Conservation (phyloP, 2,888 invertebrate genomes). For the Dilophus febrilis region DNA sequence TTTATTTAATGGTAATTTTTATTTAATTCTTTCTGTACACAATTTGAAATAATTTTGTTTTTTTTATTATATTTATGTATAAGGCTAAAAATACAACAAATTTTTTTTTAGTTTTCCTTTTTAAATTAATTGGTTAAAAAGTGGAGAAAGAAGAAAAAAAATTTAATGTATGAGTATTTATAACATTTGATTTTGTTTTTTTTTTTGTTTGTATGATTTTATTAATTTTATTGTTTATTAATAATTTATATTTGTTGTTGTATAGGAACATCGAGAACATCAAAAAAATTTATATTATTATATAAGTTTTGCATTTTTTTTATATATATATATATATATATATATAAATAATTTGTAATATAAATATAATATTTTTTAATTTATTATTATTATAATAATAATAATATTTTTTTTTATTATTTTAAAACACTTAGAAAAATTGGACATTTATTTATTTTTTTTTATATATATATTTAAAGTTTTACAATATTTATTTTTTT, state of each 20-base stretch:
- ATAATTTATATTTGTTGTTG: not conserved
- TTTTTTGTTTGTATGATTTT: not conserved
- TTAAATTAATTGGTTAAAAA: not conserved
- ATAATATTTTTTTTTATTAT: not conserved
- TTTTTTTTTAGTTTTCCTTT: not conserved
- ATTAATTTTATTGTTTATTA: not conserved
- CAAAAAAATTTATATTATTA: constrained; percentile 1
- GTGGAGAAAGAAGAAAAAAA: too few relatives aligned
- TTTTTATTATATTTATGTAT: too few relatives aligned
- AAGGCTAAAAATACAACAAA: too few relatives aligned
- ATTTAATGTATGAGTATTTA: too few relatives aligned
- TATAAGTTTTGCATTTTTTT: not conserved
- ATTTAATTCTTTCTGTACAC: constrained; percentile 1
- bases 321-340: constrained; percentile 1
- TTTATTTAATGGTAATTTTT: not conserved
- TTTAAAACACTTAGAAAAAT: constrained; percentile 5
- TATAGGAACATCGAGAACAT: constrained; percentile 7
- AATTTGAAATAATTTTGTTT: too few relatives aligned
- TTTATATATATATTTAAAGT: too few relatives aligned
- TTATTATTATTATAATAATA: not conserved
- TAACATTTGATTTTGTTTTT: not conserved
- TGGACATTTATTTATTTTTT: constrained; percentile 1
- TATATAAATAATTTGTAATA: constrained; percentile 1
- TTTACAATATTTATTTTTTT: too few relatives aligned
- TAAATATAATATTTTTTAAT: constrained; percentile 2